A percentile compares a stretch with the other conserved stretches of the same genome.
Evolutionary conservation across 2,113 vertebrate species (phyloP).

Genomic region (Nibea coibor): DNA sequence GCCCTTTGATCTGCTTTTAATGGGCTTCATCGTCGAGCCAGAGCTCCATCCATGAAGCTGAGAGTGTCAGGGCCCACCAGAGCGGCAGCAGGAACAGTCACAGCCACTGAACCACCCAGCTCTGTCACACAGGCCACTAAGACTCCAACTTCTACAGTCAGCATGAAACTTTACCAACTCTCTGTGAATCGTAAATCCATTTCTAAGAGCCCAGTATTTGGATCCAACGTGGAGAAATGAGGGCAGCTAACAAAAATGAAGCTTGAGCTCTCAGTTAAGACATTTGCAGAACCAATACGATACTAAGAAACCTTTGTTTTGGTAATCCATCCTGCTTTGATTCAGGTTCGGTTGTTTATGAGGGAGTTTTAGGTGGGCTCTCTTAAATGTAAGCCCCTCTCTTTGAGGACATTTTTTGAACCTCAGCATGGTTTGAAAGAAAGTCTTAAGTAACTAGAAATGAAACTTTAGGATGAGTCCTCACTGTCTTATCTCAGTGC

Average conservation of each 20-base stretch:
- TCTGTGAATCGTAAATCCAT: slow-evolving; percentile 59
- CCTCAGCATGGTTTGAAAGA: slow-evolving; percentile 28
- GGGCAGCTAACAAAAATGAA: slow-evolving; percentile 54
- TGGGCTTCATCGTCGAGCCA: slow-evolving; percentile 61
- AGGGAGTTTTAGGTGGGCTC: slow-evolving; percentile 33
- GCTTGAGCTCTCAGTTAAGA: slow-evolving; percentile 47
- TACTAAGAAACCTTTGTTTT: slow-evolving; percentile 27
- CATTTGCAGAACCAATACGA: slow-evolving; percentile 38
- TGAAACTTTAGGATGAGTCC: slow-evolving; percentile 56
- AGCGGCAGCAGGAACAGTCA: slow-evolving; percentile 39
- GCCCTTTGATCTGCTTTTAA: slow-evolving; percentile 76
- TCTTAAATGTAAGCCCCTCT: slow-evolving; percentile 23
- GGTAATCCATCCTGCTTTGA: slow-evolving; percentile 46
- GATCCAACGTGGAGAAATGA: slow-evolving; percentile 54
- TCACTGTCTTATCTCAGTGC: slow-evolving; percentile 47
- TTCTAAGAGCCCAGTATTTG: slow-evolving; percentile 37
- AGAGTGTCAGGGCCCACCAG: slow-evolving; percentile 51
- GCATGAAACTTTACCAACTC: slow-evolving; percentile 56
- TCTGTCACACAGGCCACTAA: slow-evolving; percentile 66
- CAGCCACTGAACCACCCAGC: slow-evolving; percentile 48
- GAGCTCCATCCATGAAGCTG: slow-evolving; percentile 47
- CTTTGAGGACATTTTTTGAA: slow-evolving; percentile 6
- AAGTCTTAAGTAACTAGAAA: slow-evolving; percentile 45
- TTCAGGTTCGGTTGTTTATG: slow-evolving; percentile 58
- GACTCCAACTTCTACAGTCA: slow-evolving; percentile 64